Evolutionary conservation across 2,888 invertebrate genomes (phyloP), one percentile per base, ranked within the genome.

Genomic region (Embidobia sp.): DNA sequence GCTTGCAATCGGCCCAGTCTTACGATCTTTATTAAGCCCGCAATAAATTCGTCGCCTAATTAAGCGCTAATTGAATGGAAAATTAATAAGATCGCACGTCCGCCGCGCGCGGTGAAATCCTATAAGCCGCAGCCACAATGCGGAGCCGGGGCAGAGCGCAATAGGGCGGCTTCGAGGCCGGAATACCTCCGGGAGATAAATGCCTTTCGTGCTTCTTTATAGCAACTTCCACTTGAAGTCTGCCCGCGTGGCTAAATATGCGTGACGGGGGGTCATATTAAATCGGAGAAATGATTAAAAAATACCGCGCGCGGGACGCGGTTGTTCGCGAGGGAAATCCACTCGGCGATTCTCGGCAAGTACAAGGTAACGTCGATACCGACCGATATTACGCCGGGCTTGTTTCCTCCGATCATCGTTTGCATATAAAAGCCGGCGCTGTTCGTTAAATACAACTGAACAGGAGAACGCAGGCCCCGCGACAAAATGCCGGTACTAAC

Each of bases 31-130:
- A 49, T 74, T 79, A 67, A 75, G 74, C 74, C 69, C 16, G 73
- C 69, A 73, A 77, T 77, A 74, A 81, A 83, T 81, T 78, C 77
- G 79, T 69, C 57, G 79, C 78, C 82, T 81, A 81, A 82, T 84
- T 84, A 83, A 81, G 80, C 79, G 72, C 83, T 84, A 84, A 86
- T 85, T 86, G 84, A 84, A 85, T 81, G 82, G 84, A 85, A 85
- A 84, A 85, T 86, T 85, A 85, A 85, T 85, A 85, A 85, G 83
- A 84, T 84, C 80, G 79, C 79, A 76, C 77, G 66, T 61, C 70
- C 73, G 76, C 74, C 64, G 79, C 64, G 64, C 61, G 59, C 70
- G 66, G 77, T 78, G 78, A 82, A 84, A 84, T 84, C 83, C 82
- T 79, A 80, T 83, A 83, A 84, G 81, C 82, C 79, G n/a, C n/a